Evolutionary conservation across 2,113 vertebrate genomes (phyloP), one percentile per base, ranked within the genome.

Genomic region (Neodon shergylaensis): DNA sequence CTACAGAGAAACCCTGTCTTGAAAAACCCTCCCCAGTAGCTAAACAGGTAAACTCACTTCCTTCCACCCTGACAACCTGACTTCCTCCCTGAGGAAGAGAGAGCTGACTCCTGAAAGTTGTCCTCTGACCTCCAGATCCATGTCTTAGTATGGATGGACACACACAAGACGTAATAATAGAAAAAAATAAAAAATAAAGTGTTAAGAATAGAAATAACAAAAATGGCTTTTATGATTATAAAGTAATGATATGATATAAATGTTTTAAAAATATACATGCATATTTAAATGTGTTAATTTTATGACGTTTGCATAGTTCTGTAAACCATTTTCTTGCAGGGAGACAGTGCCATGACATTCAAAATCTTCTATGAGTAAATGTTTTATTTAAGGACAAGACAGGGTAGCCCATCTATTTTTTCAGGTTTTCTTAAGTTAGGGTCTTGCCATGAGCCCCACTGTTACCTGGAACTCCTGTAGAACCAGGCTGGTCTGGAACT

Each of bases 321-420:
- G 1, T 79, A 70, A 88, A 91, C 65, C 36, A 88, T 61, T 92
- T 70, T 93, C 83, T 95, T 96, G 39, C 68, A 79, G 22, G 58
- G 58, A 82, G 88, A 54, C 12, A 74, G 1, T 33, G 21, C 33
- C 33, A 16, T 81, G 58, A 31, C 33, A 17, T 76, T 94, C 22
- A 81, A 16, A 95, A 54, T 81, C 42, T 16, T 36, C 22, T 28
- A n/a, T 44, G 21, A 11, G 24, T 70, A 81, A 39, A 79, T 54
- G 24, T 61, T 77, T 58, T 4, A 42, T 74, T 90, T 21, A 19
- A 86, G 90, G 17, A 3, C 31, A 58, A 22, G 68, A 47, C 1
- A 90, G 58, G 66, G 24, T 19, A 52, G 8, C 88, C 47, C 42
- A 54, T 91, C 78, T 88, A 47, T 49, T 33, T 84, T 49, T 47